These are phyloP conservation scores for Sipunculus nudus DNA, from an alignment of 2,888 invertebrate species.

Conservation along the genomic window DNA sequence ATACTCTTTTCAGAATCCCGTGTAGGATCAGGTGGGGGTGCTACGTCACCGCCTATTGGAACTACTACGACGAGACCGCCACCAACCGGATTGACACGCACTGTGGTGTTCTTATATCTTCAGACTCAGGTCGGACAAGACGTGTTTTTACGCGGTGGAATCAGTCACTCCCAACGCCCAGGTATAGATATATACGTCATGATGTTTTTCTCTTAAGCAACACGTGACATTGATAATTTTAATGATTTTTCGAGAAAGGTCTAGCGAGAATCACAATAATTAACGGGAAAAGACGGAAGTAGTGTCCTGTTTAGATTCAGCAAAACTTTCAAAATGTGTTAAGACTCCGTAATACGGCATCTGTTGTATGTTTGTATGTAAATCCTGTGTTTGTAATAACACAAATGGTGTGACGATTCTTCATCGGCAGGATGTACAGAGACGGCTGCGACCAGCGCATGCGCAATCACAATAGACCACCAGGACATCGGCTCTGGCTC, in stretches of 20 bases:
- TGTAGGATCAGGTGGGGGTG: too few relatives aligned
- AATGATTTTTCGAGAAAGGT: too few relatives aligned
- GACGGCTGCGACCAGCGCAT: constrained; percentile 33
- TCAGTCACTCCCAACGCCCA: constrained; percentile 45
- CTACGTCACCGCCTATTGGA: too few relatives aligned
- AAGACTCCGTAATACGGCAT: too few relatives aligned
- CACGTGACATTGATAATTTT: neutral
- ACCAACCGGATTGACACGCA: constrained; percentile 34
- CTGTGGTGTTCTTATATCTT: constrained; percentile 63
- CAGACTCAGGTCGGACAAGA: constrained; percentile 65
- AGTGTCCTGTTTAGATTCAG: neutral
- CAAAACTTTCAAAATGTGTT: too few relatives aligned
- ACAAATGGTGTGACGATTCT: too few relatives aligned
- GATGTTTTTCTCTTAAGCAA: neutral
- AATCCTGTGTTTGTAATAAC: too few relatives aligned
- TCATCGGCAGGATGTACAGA: constrained; percentile 33
- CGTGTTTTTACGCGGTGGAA: constrained; percentile 67
- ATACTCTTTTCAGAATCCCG: too few relatives aligned
- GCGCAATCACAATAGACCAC: constrained; percentile 52
- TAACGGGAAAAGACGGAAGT: too few relatives aligned
- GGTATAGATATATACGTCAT: constrained; percentile 45
- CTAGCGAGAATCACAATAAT: too few relatives aligned
- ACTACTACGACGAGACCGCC: constrained; percentile 1
- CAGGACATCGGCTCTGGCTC: constrained; percentile 33
- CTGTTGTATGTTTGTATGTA: too few relatives aligned